Evolutionary conservation across 1,140 invertebrate species (phyloP).

Genomic region (Zeugodacus cucurbitae): DNA sequence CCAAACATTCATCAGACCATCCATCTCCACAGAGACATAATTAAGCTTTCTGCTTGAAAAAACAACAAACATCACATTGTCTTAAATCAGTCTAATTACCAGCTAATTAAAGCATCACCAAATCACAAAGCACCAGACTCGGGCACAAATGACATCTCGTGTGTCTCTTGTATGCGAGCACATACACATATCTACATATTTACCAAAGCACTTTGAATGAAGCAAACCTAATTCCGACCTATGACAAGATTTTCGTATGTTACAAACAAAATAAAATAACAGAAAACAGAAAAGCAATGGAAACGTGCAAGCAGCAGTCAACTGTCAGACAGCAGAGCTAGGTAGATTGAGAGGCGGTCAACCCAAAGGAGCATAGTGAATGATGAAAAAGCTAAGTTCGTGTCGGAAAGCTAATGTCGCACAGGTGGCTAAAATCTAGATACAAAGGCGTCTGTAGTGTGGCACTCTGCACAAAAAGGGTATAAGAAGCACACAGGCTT

Average conservation of each 20-base stretch:
- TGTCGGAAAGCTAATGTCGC: neutral
- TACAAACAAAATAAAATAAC: neutral
- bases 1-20: neutral
- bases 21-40: neutral
- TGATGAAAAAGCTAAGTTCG: neutral
- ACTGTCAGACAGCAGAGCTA: neutral
- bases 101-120: neutral
- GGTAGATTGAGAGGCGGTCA: neutral
- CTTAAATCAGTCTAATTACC: neutral
- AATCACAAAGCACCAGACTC: neutral
- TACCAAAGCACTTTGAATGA: neutral
- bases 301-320: neutral
- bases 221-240: neutral
- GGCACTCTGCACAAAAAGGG: neutral
- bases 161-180: too few species aligned
- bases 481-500: neutral
- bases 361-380: neutral
- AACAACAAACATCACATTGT: neutral
- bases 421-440: neutral
- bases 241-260: constrained; percentile 3
- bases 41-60: neutral
- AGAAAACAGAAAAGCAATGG: neutral
- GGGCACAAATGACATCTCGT: neutral
- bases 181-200: too few species aligned
- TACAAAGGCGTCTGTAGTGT: neutral